Evolutionary conservation across 1,140 invertebrate species (phyloP).

Genomic region (Amphibalanus amphitrite): DNA sequence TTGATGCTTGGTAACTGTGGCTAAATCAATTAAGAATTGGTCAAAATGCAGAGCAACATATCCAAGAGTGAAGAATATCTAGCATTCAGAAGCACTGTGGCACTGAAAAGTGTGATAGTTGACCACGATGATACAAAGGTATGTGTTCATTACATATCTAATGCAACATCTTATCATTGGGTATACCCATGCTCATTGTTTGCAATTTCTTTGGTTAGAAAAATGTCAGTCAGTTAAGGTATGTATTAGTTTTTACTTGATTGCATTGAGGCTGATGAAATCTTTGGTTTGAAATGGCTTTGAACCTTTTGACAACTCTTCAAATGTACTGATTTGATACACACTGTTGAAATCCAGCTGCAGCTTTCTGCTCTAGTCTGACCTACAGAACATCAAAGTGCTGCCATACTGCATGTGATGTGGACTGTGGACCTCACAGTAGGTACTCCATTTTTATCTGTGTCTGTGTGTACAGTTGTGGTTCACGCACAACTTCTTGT

Average conservation of each 20-base stretch:
- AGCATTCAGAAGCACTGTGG: slow-evolving; percentile 66
- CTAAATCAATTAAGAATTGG: no score
- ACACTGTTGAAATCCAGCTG: no score
- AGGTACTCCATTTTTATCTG: no score
- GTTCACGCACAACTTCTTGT: neutral
- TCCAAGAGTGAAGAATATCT: slow-evolving; percentile 61
- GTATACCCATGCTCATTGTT: neutral
- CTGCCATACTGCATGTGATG: no score
- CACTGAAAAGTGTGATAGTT: slow-evolving; percentile 59
- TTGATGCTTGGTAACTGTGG: no score
- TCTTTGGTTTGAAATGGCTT: no score
- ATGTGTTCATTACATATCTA: slow-evolving; percentile 16
- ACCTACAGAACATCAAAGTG: no score
- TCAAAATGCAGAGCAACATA: slow-evolving; percentile 35
- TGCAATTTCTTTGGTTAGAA: neutral
- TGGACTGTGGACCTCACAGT: no score
- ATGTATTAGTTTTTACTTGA: neutral
- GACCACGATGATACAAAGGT: slow-evolving; percentile 59
- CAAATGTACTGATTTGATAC: no score
- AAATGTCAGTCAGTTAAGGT: slow-evolving; percentile 6
- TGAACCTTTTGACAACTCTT: no score
- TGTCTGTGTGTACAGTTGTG: neutral
- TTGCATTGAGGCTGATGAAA: neutral
- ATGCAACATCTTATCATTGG: neutral
- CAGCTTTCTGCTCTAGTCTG: no score